Evolutionary conservation across 2,888 invertebrate species (phyloP).

Genomic region (Hermodice carunculata): DNA sequence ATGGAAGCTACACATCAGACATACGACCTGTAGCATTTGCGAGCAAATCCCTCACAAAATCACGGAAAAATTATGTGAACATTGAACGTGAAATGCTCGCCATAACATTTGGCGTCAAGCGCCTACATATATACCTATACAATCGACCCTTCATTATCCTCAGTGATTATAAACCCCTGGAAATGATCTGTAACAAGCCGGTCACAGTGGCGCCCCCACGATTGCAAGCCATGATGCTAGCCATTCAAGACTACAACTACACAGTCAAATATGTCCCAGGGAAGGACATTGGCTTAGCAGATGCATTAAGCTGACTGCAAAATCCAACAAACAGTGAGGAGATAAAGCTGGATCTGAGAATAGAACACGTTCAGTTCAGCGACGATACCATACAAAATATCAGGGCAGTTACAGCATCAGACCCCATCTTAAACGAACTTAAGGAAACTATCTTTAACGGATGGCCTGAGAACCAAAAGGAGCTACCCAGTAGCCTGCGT

Average conservation of each 20-base stretch:
- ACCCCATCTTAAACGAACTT: not conserved
- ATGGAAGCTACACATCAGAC: no score
- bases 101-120: conserved; percentile 38
- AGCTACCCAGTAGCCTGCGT: not conserved
- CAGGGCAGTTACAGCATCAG: not conserved
- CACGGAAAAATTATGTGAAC: conserved; percentile 44
- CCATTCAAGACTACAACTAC: conserved; percentile 24
- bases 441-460: not conserved
- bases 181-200: conserved; percentile 16
- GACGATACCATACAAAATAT: not conserved
- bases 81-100: conserved; percentile 44
- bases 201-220: conserved; percentile 8
- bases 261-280: conserved; percentile 27
- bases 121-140: conserved; percentile 44
- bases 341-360: not conserved
- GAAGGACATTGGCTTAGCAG: conserved; percentile 12
- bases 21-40: conserved; percentile 45
- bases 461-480: not conserved
- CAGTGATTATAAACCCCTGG: conserved; percentile 47
- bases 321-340: not conserved
- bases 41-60: conserved; percentile 42
- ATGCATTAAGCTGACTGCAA: not conserved
- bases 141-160: conserved; percentile 36
- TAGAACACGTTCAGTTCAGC: not conserved
- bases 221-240: conserved; percentile 24